phyloP scores from a whole-genome alignment of 2,113 vertebrate genomes.

The Pseudopipra pipra region DNA sequence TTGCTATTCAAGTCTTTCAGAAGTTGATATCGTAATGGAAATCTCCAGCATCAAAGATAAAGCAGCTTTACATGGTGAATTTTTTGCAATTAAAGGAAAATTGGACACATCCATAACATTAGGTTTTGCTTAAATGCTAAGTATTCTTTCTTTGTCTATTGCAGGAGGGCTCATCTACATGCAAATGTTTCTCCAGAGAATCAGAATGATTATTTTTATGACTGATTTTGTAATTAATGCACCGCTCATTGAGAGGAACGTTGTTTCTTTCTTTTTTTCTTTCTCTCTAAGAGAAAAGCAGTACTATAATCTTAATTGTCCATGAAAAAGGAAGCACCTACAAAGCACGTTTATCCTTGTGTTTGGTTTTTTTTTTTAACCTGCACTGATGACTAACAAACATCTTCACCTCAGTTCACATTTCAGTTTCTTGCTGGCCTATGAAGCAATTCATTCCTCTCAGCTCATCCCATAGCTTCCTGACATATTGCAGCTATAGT shows the following conservation, averaged over 20 bases:
- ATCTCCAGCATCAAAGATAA: constrained; percentile 17
- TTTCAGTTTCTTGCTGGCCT: neutral
- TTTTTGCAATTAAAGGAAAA: constrained; percentile 10
- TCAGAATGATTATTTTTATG: constrained; percentile 13
- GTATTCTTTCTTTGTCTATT: neutral
- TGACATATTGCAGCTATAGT: neutral
- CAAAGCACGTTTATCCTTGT: neutral
- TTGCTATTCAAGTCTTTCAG: neutral
- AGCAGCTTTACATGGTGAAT: neutral
- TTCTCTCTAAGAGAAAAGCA: neutral
- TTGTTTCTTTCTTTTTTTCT: neutral
- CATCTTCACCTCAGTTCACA: neutral
- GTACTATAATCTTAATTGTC: neutral
- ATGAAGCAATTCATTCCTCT: neutral
- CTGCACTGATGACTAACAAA: neutral
- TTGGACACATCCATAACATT: neutral
- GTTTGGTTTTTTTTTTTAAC: neutral
- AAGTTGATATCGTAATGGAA: neutral
- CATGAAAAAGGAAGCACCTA: neutral
- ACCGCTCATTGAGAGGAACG: neutral
- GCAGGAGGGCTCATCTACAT: constrained; percentile 14
- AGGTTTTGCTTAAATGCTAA: constrained; percentile 6
- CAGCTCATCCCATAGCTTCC: neutral
- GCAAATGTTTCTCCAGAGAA: constrained; percentile 11
- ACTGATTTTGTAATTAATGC: constrained; percentile 9